Base-by-base conservation (phyloP, 1,140 invertebrate species). In the Anastrepha ludens region DNA sequence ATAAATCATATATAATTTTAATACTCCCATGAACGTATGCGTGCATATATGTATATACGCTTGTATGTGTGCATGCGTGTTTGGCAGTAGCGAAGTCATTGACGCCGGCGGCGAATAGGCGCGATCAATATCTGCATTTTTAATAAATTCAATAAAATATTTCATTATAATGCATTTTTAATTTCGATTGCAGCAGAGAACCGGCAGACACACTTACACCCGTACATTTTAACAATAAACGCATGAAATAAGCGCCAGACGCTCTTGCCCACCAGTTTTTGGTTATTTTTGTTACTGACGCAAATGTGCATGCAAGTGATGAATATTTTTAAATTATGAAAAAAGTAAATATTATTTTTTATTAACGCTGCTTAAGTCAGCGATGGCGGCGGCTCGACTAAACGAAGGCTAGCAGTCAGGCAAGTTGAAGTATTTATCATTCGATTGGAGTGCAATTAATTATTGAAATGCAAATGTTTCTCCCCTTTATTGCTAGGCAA, bases 71-170 rank as follows among this genome's bases (percentile, higher is more conserved):
- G 74, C 74, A 41, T 74, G 39, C 15, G 5, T 67, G 8, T 81
- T 58, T 50, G 47, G 44, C 8, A 7, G 50, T 2, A 55, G 47
- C 47, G n/a, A 55, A 20, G 74, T n/a, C 74, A 15, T n/a, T 47
- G 44, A 17, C 44, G 44, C 74, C 50, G 13, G 44, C 74, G 74
- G 47, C 74, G 74, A 81, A 47, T 55, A 81, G 74, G 74, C 47
- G 74, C 47, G 74, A 81, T 58, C 74, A 81, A 81, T 81, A 81
- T 81, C 74, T 81, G 74, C 6, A 81, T 81, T 81, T 81, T 81
- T 81, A 81, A 81, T 81, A 81, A 81, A 81, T 81, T 81, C 47
- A 50, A 81, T 81, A 81, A 81, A 81, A 81, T 81, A 81, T 81
- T 81, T 81, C 74, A 81, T 81, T 55, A 81, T 81, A 81, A 81